These are phyloP conservation scores for Plectrocnemia conspersa DNA, from an alignment of 1,140 invertebrate genomes.

Conservation along the genomic window DNA sequence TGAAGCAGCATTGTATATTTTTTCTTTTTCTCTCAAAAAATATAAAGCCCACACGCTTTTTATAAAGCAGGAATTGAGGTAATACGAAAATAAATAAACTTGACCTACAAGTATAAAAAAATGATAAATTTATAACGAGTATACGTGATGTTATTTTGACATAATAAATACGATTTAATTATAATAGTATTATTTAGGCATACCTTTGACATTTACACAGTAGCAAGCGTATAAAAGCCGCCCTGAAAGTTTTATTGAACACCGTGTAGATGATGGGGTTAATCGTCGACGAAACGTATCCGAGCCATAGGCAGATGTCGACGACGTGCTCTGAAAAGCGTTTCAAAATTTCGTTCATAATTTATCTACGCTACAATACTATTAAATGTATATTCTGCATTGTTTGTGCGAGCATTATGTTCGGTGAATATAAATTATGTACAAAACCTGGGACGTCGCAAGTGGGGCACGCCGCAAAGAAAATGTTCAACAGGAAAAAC, in stretches of 20 bases:
- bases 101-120: too few species aligned
- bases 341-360: background rate
- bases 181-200: too few species aligned
- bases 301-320: slow-evolving; percentile 78
- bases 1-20: too few species aligned
- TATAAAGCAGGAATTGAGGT: too few species aligned
- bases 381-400: background rate
- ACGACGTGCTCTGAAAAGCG: slow-evolving; percentile 59
- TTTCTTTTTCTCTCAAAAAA: too few species aligned
- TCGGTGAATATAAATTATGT: background rate
- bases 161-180: too few species aligned
- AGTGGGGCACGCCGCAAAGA: slow-evolving; percentile 69
- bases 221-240: slow-evolving; percentile 74
- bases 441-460: slow-evolving; percentile 61
- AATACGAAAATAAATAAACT: too few species aligned
- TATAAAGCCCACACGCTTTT: too few species aligned
- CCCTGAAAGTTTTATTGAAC: slow-evolving; percentile 82
- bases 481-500: slow-evolving; percentile 82
- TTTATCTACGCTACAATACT: too few species aligned
- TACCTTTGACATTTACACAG: slow-evolving; percentile 72
- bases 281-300: slow-evolving; percentile 83
- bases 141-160: too few species aligned
- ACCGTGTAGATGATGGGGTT: slow-evolving; percentile 85
- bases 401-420: background rate
- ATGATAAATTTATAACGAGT: too few species aligned